Evolutionary conservation across 2,888 invertebrate species (phyloP).

Genomic region (Idaea biselata): DNA sequence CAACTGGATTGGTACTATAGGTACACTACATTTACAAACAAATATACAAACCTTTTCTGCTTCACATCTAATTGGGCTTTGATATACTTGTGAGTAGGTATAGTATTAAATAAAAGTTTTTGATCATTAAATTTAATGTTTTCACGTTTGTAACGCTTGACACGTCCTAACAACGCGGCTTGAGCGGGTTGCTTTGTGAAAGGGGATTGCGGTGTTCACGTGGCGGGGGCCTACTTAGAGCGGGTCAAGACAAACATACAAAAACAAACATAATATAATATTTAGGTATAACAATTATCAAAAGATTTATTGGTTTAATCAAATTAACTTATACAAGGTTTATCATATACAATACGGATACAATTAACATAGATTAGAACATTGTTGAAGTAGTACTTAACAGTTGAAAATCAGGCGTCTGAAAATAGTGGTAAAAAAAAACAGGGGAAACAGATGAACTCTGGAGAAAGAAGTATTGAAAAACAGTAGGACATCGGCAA

Average conservation of each 20-base stretch:
- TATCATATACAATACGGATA: too few species aligned
- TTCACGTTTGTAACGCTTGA: slow-evolving; percentile 45
- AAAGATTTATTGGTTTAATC: too few species aligned
- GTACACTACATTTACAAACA: not conserved
- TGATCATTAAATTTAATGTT: slow-evolving; percentile 44
- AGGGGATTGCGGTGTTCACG: slow-evolving; percentile 29
- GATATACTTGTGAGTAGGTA: slow-evolving; percentile 13
- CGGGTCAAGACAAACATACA: slow-evolving; percentile 18
- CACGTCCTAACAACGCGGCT: slow-evolving; percentile 48
- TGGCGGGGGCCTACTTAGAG: slow-evolving; percentile 22
- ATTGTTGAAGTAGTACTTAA: too few species aligned
- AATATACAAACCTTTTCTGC: slow-evolving; percentile 2
- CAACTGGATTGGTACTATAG: not conserved
- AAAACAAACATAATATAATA: not conserved
- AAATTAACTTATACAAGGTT: too few species aligned
- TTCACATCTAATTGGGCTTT: slow-evolving; percentile 8
- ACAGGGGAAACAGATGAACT: too few species aligned
- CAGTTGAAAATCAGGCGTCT: too few species aligned
- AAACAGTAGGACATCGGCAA: too few species aligned
- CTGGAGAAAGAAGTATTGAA: too few species aligned
- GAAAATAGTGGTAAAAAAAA: too few species aligned
- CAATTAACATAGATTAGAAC: too few species aligned
- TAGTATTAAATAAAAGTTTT: slow-evolving; percentile 38
- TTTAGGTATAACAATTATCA: too few species aligned
- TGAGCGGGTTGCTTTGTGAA: slow-evolving; percentile 55